phyloP scores from a whole-genome alignment of 2,113 vertebrate genomes.

The Gulo gulo region DNA sequence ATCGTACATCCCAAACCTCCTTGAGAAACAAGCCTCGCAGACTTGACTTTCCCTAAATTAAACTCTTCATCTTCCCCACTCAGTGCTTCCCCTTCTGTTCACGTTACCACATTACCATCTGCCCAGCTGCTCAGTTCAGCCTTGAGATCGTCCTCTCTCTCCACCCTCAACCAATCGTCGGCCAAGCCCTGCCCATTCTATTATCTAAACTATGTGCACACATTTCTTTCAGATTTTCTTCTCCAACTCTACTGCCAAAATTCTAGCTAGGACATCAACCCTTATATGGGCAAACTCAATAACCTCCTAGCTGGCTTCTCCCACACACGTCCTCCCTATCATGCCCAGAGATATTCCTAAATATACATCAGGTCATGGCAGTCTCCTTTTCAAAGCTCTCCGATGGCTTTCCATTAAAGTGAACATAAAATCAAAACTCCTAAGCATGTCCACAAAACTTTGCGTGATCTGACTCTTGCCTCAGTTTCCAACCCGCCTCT shows the following conservation, averaged over 20 bases:
- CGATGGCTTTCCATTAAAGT: neutral
- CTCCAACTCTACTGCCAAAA: neutral
- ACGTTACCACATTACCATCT: neutral
- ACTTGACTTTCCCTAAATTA: neutral
- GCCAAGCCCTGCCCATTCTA: neutral
- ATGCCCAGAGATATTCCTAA: neutral
- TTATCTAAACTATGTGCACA: neutral
- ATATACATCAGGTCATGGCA: neutral
- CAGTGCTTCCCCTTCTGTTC: neutral
- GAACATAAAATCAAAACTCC: neutral
- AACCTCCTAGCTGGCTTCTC: neutral
- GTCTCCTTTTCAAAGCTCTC: neutral
- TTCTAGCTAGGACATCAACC: neutral
- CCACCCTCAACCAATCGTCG: neutral
- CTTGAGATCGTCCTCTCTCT: neutral
- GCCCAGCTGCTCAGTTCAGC: neutral
- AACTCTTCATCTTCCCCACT: neutral
- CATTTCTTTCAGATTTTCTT: neutral
- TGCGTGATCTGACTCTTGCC: neutral
- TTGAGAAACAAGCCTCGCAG: neutral
- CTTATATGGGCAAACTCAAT: neutral
- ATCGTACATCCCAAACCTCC: neutral
- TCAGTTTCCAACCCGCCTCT: neutral
- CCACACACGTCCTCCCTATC: accelerated
- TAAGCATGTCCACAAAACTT: neutral